phyloP scores from a whole-genome alignment of 2,113 vertebrate species.

The Nyctibius bracteatus region DNA sequence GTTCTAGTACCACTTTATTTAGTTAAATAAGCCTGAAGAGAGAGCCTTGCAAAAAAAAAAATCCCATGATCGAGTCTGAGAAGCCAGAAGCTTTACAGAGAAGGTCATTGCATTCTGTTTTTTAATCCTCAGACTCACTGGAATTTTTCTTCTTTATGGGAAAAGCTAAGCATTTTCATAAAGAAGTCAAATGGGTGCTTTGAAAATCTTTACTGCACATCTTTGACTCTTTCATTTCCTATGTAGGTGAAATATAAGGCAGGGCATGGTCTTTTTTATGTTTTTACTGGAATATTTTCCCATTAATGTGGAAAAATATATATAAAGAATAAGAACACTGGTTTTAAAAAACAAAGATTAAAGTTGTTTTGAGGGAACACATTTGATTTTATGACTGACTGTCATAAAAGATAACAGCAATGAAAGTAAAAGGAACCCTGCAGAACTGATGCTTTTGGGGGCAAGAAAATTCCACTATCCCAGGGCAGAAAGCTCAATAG shows the following conservation, averaged over 20 bases:
- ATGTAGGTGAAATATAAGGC: background rate
- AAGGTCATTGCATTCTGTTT: background rate
- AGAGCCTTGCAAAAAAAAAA: background rate
- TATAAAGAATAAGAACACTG: background rate
- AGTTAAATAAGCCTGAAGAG: conserved; percentile 41
- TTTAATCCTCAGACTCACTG: background rate
- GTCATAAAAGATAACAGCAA: conserved; percentile 20
- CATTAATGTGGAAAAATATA: background rate
- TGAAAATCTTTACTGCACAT: background rate
- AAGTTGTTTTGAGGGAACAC: background rate
- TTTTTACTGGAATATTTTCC: background rate
- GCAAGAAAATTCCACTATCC: background rate
- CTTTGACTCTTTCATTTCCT: conserved; percentile 12
- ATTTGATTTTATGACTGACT: conserved; percentile 17
- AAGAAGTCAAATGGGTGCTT: background rate
- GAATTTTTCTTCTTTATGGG: background rate
- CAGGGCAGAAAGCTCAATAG: background rate
- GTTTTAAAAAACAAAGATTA: conserved; percentile 22
- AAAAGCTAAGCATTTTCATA: background rate
- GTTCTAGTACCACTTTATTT: conserved; percentile 33
- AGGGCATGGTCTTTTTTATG: background rate
- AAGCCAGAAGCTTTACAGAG: background rate
- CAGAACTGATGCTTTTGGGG: background rate
- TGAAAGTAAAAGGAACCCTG: background rate
- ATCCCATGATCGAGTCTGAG: background rate